Base-by-base conservation (phyloP, 2,113 vertebrate species). In the Paralichthys olivaceus region DNA sequence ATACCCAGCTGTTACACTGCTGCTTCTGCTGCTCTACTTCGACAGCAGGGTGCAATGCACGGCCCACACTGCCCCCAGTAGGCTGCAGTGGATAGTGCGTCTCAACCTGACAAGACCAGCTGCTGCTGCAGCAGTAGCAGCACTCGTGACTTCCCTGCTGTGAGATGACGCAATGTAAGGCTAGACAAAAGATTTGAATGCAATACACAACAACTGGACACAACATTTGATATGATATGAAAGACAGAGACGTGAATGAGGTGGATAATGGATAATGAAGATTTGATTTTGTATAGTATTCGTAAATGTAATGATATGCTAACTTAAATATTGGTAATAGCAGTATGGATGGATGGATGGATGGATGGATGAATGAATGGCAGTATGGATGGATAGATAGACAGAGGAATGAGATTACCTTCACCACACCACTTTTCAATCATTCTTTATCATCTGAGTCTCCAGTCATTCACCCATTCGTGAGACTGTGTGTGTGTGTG, bases 131-230 rank as follows among this genome's bases (percentile, higher is more conserved):
- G 58, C 77, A 83, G 69, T 68, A 71, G 79, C 75, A 84, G 78
- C 75, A 81, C 90, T 91, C 86, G 87, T 91, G 89, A 91, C 84
- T 90, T 68, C 72, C 80, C 75, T 58, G 64, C 86, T 87, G 82
- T 51, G 83, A 74, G 68, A 92, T 91, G 89, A 93, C 77, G 90
- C 85, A 92, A 85, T 81, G 72, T 55, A 19, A 53, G 66, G 53
- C 69, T 57, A 83, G 79, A 86, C 87, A 72, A 75, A 25, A 69
- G 54, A 84, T 73, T 12, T 60, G 26, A 64, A 69, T 19, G 12
- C 22, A 61, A 61, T 58, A 70, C 54, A 74, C 11, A 66, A 72
- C 11, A 66, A 56, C 17, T 61, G 23, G 5, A 5, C 40, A 58
- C 32, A 79, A 53, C 19, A 67, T 13, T 7, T 49, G 25, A 11